Evolutionary conservation across 2,888 invertebrate genomes (phyloP), one percentile per base, ranked within the genome.

Genomic region (Plagodis pulveraria): DNA sequence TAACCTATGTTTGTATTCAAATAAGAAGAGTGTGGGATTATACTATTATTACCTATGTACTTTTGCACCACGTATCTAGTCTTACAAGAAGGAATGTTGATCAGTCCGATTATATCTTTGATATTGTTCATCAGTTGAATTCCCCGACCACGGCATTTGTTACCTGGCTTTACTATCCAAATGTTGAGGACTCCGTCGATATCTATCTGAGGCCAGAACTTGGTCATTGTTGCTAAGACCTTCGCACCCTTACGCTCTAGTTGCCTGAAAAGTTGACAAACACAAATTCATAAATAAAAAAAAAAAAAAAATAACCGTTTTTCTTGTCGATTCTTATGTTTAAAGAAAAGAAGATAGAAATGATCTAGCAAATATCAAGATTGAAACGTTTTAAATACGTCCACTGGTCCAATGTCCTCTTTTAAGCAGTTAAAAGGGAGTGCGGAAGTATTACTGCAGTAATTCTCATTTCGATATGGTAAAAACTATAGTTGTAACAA

Each of bases 101-200:
- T 93, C 53, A 95, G 93, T 34, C 94, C 94, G 67, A 97, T 85
- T 56, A 99, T 98, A 73, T 98, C 97, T 71, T 97, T 97, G 35
- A 98, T 93, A 74, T 95, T 96, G 82, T 97, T 97, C 93, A 97
- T 96, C 50, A 98, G 93, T 48, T 96, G 95, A 66, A 99, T 98
- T 50, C 98, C 98, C 76, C 97, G 94, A 0, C 99, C 98, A 8
- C 98, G 94, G 70, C 98, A 98, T 81, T 97, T 97, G 73, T 98
- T 98, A 0, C 98, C 98, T 0, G 98, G 98, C 82, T 99, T 99
- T 60, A 98, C 95, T 65, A 99, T 98, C 98, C 99, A 99, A 69
- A 98, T 95, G 84, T 98, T 98, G 59, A 95, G 94, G 61, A 95
- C 94, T 0, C 98, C 99, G 81, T 99, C 98, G 67, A 97, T 94